phyloP scores from a whole-genome alignment of 2,797 vertebrate genomes.

The Xiphophorus birchmanni region DNA sequence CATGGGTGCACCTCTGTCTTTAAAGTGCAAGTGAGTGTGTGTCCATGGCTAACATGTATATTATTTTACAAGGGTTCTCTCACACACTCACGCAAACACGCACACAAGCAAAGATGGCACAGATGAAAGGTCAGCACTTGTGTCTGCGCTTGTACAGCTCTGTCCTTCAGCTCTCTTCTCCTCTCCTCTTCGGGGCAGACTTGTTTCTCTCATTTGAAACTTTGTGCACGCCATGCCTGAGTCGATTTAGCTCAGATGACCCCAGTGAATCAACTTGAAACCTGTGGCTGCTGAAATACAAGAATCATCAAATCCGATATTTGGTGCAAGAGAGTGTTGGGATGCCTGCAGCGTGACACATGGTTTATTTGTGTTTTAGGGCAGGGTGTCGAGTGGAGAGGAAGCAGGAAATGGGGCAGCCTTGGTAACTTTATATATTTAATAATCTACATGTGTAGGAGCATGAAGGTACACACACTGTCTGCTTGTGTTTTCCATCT shows the following conservation, averaged over 20 bases:
- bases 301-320: constrained; percentile 56
- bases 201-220: constrained; percentile 41
- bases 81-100: constrained; percentile 4
- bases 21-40: constrained; percentile 13
- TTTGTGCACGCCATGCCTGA: constrained; percentile 37
- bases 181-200: constrained; percentile 18
- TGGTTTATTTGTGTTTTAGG: constrained; percentile 61
- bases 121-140: constrained; percentile 68
- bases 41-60: not conserved
- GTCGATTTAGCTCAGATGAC: constrained; percentile 48
- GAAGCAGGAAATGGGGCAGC: constrained; percentile 69
- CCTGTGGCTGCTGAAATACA: constrained; percentile 48
- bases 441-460: constrained; percentile 51
- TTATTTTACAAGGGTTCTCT: constrained; percentile 24
- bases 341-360: constrained; percentile 54
- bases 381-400: constrained; percentile 37
- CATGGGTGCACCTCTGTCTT: constrained; percentile 50
- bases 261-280: constrained; percentile 42
- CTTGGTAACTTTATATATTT: constrained; percentile 71
- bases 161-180: constrained; percentile 22
- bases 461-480: constrained; percentile 11
- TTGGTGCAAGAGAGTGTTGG: constrained; percentile 41
- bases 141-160: constrained; percentile 56
- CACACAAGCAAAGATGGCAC: constrained; percentile 54
- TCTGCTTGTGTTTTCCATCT: constrained; percentile 30